Percentiles rank a stretch among this genome's conserved stretches.
Conservation (phyloP, 2,113 vertebrate species). For the Capreolus pygargus region DNA sequence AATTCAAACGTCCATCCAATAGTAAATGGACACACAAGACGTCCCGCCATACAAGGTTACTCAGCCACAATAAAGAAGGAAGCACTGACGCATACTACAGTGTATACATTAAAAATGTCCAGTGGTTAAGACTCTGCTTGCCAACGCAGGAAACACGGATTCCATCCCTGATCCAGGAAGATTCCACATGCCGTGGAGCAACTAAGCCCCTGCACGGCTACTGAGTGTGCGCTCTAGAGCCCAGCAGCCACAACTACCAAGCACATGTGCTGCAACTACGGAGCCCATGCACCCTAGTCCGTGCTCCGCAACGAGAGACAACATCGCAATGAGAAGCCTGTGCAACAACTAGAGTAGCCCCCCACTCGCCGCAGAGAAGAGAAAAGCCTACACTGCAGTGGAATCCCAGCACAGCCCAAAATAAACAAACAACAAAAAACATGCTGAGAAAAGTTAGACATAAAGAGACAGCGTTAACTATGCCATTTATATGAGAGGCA, state of each 20-base stretch:
- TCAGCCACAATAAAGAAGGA: not conserved
- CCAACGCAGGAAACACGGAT: not conserved
- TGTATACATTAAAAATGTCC: not conserved
- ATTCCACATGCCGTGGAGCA: too few species aligned
- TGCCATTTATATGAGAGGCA: not conserved
- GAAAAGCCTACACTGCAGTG: not conserved
- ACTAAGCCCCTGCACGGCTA: not conserved
- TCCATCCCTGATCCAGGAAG: not conserved
- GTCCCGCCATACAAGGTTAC: not conserved
- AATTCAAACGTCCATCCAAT: not conserved
- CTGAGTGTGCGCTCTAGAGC: not conserved
- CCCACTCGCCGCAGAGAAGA: not conserved
- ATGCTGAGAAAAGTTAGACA: not conserved
- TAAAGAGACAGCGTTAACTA: not conserved
- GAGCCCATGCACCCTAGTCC: not conserved
- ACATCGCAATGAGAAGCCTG: not conserved
- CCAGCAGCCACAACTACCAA: not conserved
- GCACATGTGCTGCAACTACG: rapidly evolving
- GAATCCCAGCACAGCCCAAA: not conserved
- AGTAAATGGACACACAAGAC: not conserved
- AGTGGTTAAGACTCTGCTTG: not conserved
- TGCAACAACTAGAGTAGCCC: not conserved
- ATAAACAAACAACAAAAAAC: not conserved
- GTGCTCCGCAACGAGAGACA: not conserved
- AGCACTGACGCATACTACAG: not conserved